phyloP scores from a whole-genome alignment of 2,113 vertebrate genomes.

The Corythornis vintsioides region DNA sequence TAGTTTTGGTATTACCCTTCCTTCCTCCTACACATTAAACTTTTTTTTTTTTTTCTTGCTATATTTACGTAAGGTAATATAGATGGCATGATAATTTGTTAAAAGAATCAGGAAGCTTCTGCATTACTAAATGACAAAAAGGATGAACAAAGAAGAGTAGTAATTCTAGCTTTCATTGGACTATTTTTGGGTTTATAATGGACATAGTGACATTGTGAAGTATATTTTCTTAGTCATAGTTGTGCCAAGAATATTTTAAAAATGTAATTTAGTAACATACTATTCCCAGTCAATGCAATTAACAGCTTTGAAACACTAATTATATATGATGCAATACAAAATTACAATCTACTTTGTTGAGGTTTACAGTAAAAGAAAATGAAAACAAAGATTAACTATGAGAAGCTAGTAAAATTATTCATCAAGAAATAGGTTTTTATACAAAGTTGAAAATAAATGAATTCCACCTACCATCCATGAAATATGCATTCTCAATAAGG shows the following conservation, averaged over 20 bases:
- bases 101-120: not conserved
- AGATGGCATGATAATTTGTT: not conserved
- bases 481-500: not conserved
- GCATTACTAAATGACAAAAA: not conserved
- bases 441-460: not conserved
- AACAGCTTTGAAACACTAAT: not conserved
- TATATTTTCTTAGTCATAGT: not conserved
- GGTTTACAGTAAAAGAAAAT: not conserved
- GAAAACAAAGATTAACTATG: not conserved
- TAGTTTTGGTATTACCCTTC: not conserved
- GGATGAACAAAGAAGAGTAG: not conserved
- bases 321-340: not conserved
- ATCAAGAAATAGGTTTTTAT: not conserved
- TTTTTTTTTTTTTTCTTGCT: not conserved
- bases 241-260: not conserved
- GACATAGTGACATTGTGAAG: not conserved
- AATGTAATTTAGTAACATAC: not conserved
- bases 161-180: not conserved
- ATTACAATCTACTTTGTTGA: not conserved
- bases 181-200: not conserved
- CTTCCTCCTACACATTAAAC: not conserved
- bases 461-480: not conserved
- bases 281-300: not conserved
- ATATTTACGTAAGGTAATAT: not conserved
- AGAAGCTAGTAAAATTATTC: constrained; percentile 2